Conservation (phyloP, 2,113 vertebrate species). For the Gadus chalcogrammus region DNA sequence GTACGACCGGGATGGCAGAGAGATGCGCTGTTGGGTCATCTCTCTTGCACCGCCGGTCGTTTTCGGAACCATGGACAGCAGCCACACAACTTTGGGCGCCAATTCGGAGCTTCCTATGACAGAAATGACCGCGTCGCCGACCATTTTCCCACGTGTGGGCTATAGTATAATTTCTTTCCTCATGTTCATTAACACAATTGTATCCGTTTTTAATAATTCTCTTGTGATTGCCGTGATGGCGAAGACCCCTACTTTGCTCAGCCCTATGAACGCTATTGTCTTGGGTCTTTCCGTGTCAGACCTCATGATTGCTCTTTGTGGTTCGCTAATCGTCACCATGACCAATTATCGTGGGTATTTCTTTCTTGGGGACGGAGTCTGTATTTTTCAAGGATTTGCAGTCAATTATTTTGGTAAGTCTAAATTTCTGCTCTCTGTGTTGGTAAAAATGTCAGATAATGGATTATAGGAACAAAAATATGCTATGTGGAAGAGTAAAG, state of each 20-base stretch:
- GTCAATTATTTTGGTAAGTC: constrained; percentile 72
- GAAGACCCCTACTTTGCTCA: constrained; percentile 61
- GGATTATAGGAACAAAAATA: too few relatives aligned
- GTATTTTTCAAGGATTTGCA: constrained; percentile 66
- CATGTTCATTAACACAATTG: constrained; percentile 63
- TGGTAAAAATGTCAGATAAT: not conserved
- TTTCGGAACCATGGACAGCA: constrained; percentile 48
- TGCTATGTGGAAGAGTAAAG: too few relatives aligned
- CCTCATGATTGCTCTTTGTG: constrained; percentile 63
- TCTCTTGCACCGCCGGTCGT: constrained; percentile 2
- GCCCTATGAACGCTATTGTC: constrained; percentile 63
- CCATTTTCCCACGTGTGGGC: constrained; percentile 58
- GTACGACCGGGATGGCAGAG: not conserved
- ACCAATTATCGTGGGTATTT: constrained; percentile 65
- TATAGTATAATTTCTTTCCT: constrained; percentile 68
- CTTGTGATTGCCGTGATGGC: constrained; percentile 57
- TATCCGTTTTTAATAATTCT: constrained; percentile 66
- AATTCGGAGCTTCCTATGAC: not conserved
- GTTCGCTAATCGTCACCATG: constrained; percentile 62
- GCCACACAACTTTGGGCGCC: constrained; percentile 31
- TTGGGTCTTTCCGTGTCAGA: constrained; percentile 64
- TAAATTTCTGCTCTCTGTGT: not conserved
- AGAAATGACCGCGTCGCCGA: constrained; percentile 27
- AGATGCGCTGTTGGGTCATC: constrained; percentile 21
- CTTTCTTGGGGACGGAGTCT: constrained; percentile 63